phyloP scores from a whole-genome alignment of 2,797 vertebrate genomes.

The Huso huso region DNA sequence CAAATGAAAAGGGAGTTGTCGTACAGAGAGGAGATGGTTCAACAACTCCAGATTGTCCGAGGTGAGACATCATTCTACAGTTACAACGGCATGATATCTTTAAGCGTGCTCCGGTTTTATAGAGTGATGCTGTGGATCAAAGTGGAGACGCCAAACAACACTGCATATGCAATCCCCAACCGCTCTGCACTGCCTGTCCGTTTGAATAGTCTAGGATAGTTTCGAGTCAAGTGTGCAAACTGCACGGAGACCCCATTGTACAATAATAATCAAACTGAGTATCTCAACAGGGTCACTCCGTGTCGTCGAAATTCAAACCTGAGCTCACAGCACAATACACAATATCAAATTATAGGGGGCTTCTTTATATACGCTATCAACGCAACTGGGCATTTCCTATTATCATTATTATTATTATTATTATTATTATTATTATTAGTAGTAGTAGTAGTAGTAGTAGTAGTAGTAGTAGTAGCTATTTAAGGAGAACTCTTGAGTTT shows the following conservation, averaged over 20 bases:
- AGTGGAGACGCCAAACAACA: slow-evolving; percentile 13
- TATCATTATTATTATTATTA: slow-evolving; percentile 15
- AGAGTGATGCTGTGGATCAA: no score
- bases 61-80: slow-evolving; percentile 51
- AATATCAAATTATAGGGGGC: no score
- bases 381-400: slow-evolving; percentile 12
- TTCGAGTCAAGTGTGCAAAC: slow-evolving; percentile 17
- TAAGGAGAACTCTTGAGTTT: no score
- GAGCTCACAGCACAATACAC: no score
- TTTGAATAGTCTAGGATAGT: slow-evolving; percentile 1
- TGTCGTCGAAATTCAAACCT: slow-evolving; percentile 49
- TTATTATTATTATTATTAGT: background rate
- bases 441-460: background rate
- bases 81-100: no score
- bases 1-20: slow-evolving; percentile 98
- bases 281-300: slow-evolving; percentile 38
- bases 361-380: background rate
- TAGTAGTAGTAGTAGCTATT: background rate
- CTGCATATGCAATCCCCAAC: background rate
- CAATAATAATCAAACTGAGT: slow-evolving; percentile 38
- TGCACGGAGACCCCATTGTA: slow-evolving; percentile 44
- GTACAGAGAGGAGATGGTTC: slow-evolving; percentile 96
- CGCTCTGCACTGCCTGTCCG: background rate
- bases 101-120: no score
- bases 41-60: slow-evolving; percentile 96